Evolutionary conservation across 2,888 invertebrate genomes (phyloP).

Genomic region (Tiliacea citrago): DNA sequence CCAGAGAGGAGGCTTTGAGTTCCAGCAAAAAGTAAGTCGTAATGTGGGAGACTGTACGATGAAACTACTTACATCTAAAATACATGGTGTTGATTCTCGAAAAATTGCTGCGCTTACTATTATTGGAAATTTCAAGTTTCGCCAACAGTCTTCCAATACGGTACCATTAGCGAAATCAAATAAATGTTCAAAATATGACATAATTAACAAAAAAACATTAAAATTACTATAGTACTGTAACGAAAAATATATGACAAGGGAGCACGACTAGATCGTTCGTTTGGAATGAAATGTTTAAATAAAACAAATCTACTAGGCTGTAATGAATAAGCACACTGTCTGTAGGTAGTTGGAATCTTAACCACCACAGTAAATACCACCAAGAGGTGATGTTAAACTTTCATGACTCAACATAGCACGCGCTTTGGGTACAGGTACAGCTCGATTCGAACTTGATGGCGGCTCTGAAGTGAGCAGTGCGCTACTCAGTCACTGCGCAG

Average conservation of each 20-base stretch:
- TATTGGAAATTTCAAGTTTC: slow-evolving; percentile 71
- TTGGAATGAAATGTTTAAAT: slow-evolving; percentile 72
- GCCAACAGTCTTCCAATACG: slow-evolving; percentile 64
- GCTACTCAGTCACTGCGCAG: too few relatives aligned
- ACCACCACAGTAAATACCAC: too few relatives aligned
- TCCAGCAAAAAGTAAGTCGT: not conserved
- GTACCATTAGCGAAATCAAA: slow-evolving; percentile 71
- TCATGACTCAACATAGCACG: not conserved
- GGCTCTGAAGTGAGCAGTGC: too few relatives aligned
- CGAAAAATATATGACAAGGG: slow-evolving; percentile 73
- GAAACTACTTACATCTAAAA: slow-evolving; percentile 76
- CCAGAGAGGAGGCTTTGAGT: not conserved
- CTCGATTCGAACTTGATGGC: too few relatives aligned
- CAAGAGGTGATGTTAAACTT: too few relatives aligned
- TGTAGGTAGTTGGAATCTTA: too few relatives aligned
- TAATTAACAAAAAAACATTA: slow-evolving; percentile 83
- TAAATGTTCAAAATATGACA: slow-evolving; percentile 84
- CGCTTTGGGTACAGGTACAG: not conserved
- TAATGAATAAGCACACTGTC: too few relatives aligned
- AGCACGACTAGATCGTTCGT: slow-evolving; percentile 79
- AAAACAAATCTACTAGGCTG: slow-evolving; percentile 80
- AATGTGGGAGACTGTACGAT: not conserved
- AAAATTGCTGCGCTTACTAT: slow-evolving; percentile 77
- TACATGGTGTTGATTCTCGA: slow-evolving; percentile 78
- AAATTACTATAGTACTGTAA: slow-evolving; percentile 70